A percentile compares a stretch with the other conserved stretches of the same genome.
phyloP scores from a whole-genome alignment of 2,888 invertebrate species.

The Drosophila maculinotata region DNA sequence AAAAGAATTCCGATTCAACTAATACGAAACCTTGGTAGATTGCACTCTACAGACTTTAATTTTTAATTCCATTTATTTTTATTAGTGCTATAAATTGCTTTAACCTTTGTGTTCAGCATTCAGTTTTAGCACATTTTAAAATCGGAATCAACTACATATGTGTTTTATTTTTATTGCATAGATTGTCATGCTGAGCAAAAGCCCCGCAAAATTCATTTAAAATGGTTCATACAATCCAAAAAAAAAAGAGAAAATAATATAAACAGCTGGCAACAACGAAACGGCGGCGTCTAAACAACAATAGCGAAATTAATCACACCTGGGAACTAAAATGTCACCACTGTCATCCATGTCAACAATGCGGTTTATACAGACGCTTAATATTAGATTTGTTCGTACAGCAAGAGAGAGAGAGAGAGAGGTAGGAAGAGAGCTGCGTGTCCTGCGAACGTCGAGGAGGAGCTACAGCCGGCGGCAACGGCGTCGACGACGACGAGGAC shows the following conservation, averaged over 20 bases:
- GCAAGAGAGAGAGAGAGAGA: not conserved
- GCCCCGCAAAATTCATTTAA: constrained; percentile 20
- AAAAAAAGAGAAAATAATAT: not conserved
- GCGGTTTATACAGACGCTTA: constrained; percentile 55
- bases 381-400: constrained; percentile 63
- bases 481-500: not conserved
- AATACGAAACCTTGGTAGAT: too few relatives aligned
- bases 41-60: too few relatives aligned
- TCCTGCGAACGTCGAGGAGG: constrained; percentile 18
- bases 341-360: constrained; percentile 74
- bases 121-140: too few relatives aligned
- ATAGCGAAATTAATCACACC: constrained; percentile 75
- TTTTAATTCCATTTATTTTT: too few relatives aligned
- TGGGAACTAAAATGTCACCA: constrained; percentile 71
- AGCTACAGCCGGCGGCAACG: not conserved
- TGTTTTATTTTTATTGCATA: too few relatives aligned
- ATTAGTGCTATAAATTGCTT: too few relatives aligned
- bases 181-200: too few relatives aligned
- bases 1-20: too few relatives aligned
- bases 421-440: constrained; percentile 6
- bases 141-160: too few relatives aligned
- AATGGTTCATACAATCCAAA: not conserved
- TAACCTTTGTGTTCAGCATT: too few relatives aligned
- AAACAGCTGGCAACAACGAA: constrained; percentile 6
- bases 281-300: constrained; percentile 47